These are phyloP conservation scores for Python bivittatus DNA, from an alignment of 2,113 vertebrate genomes.

Conservation along the genomic window DNA sequence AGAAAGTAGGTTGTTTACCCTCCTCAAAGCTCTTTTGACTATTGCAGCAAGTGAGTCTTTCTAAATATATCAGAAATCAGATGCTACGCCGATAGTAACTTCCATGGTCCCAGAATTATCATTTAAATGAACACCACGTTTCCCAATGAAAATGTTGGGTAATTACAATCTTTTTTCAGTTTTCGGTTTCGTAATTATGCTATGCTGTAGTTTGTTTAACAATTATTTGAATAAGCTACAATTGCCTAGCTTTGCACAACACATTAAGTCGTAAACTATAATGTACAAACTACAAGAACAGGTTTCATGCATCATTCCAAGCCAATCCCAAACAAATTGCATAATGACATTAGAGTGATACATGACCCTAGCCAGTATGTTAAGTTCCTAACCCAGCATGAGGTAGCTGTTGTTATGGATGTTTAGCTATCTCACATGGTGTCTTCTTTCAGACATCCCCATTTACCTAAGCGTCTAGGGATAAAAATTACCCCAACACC, in stretches of 20 bases:
- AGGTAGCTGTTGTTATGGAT: background rate
- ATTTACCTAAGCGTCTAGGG: background rate
- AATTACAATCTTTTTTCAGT: background rate
- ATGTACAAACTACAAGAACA: background rate
- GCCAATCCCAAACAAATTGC: background rate
- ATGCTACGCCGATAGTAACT: background rate
- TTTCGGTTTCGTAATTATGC: background rate
- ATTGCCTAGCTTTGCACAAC: background rate
- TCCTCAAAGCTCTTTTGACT: background rate
- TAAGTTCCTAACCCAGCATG: background rate
- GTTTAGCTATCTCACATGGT: background rate
- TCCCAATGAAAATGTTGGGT: background rate
- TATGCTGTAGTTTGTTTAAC: background rate
- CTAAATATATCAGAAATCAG: background rate
- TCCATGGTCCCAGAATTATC: background rate
- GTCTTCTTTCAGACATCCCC: background rate
- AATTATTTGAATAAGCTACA: background rate
- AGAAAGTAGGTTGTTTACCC: background rate
- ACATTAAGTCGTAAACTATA: background rate
- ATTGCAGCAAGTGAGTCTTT: background rate
- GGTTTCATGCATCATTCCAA: background rate
- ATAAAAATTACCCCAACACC: background rate
- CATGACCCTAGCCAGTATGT: background rate
- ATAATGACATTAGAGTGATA: background rate
- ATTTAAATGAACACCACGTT: background rate